Base-by-base conservation (phyloP, 2,797 vertebrate species). In the Vespertilio murinus region DNA sequence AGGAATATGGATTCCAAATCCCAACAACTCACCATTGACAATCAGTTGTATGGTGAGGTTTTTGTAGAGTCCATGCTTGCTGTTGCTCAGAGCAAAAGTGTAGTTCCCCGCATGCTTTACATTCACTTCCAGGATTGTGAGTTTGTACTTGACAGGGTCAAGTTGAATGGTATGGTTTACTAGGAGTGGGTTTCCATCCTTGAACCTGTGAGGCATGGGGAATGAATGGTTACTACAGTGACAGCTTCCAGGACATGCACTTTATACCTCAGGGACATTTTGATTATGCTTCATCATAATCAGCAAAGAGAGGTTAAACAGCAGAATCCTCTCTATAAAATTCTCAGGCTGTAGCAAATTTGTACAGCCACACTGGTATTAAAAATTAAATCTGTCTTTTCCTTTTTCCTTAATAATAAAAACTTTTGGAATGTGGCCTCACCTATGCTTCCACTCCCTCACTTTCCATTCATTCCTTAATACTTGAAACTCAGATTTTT, bases 31-130 rank as follows among this genome's bases (percentile, higher is more conserved):
- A 99, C 99, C 98, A 33, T 97, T 56, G 49, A 99, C 98, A 65
- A 97, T 93, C 90, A 99, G 96, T 74, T 98, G 98, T 98, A 99
- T 99, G 97, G 98, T 99, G 96, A 99, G 97, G 93, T 98, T 99
- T 95, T 97, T 98, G 90, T 98, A 97, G n/a, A 99, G 96, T 45
- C 98, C 97, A 0, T 97, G 98, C 1, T 95, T 96, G 28, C 85
- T 95, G 92, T 98, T 99, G 95, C 97, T 98, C 91, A 99, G 87
- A 61, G 97, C 97, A 8, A 99, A 52, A 94, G 99, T 99, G 97
- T 98, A 99, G 96, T 98, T 97, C 2, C 99, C 99, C 47, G 98
- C 97, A 10, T 99, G 98, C 79, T 97, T 98, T 30, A 96, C 92
- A 93, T 98, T 98, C 95, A 99, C 97, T 0, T 99, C 98, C 65